Evolutionary conservation across 2,888 invertebrate species (phyloP).

Genomic region (Blastobasis lacticolella): DNA sequence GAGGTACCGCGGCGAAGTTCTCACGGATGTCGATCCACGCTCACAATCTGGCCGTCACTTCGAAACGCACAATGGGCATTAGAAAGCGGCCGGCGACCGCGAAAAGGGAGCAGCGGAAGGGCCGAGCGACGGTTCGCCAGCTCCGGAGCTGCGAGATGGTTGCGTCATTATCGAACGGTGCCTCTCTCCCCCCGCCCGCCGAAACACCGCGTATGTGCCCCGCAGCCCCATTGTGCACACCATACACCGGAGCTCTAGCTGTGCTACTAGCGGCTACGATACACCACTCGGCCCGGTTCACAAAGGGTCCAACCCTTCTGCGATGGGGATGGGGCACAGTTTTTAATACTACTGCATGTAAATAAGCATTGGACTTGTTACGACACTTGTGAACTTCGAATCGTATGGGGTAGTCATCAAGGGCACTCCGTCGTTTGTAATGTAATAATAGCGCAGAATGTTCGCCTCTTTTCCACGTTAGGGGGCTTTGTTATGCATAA

Average conservation of each 20-base stretch:
- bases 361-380: slow-evolving; percentile 70
- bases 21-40: slow-evolving; percentile 59
- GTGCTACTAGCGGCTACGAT: slow-evolving; percentile 34
- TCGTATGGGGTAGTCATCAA: slow-evolving; percentile 65
- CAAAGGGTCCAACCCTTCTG: slow-evolving; percentile 69
- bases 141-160: slow-evolving; percentile 54
- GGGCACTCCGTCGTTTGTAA: slow-evolving; percentile 61
- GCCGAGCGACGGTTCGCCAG: slow-evolving; percentile 20
- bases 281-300: slow-evolving; percentile 47
- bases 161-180: slow-evolving; percentile 60
- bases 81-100: slow-evolving; percentile 67
- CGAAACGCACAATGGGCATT: slow-evolving; percentile 60
- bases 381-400: slow-evolving; percentile 63
- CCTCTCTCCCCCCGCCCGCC: slow-evolving; percentile 27
- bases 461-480: slow-evolving; percentile 43
- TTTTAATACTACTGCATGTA: slow-evolving; percentile 67
- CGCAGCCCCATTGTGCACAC: slow-evolving; percentile 19
- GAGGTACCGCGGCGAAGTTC: slow-evolving; percentile 26
- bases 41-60: slow-evolving; percentile 45
- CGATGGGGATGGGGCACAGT: slow-evolving; percentile 62
- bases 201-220: not conserved
- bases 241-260: slow-evolving; percentile 47
- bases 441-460: slow-evolving; percentile 64
- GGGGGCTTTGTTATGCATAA: slow-evolving; percentile 38
- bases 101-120: slow-evolving; percentile 67